phyloP scores from a whole-genome alignment of 2,797 vertebrate species.

The Ibycter americanus region DNA sequence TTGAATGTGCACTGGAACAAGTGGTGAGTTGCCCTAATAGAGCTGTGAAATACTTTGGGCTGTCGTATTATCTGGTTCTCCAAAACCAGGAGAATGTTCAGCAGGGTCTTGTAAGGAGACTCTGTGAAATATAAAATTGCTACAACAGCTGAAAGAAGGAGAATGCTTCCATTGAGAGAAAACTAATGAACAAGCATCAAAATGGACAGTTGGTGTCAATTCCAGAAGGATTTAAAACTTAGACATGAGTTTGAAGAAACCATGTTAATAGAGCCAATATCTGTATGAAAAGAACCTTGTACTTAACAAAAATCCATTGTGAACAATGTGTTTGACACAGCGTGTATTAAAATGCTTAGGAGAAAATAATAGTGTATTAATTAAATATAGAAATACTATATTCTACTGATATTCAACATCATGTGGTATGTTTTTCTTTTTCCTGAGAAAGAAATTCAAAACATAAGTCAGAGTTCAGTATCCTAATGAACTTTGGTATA shows the following conservation, averaged over 20 bases:
- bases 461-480: not conserved
- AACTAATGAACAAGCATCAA: constrained; percentile 63
- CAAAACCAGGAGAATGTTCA: constrained; percentile 15
- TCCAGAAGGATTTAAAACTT: constrained; percentile 65
- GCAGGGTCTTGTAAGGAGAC: not conserved
- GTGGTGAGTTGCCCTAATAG: not conserved
- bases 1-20: not conserved
- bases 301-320: constrained; percentile 36
- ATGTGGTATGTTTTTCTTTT: not conserved
- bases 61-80: not conserved
- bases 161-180: constrained; percentile 61
- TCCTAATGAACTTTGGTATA: not conserved
- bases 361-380: constrained; percentile 22
- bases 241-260: constrained; percentile 39
- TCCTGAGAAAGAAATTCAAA: constrained; percentile 7
- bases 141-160: constrained; percentile 68
- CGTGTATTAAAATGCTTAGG: not conserved
- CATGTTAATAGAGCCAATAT: constrained; percentile 20
- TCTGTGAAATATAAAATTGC: constrained; percentile 51
- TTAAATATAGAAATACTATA: not conserved
- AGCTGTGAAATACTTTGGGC: not conserved
- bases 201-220: constrained; percentile 65
- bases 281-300: constrained; percentile 31
- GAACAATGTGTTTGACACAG: constrained; percentile 6
- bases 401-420: not conserved